Evolutionary conservation across 2,113 vertebrate species (phyloP).

Genomic region (Casuarius casuarius): DNA sequence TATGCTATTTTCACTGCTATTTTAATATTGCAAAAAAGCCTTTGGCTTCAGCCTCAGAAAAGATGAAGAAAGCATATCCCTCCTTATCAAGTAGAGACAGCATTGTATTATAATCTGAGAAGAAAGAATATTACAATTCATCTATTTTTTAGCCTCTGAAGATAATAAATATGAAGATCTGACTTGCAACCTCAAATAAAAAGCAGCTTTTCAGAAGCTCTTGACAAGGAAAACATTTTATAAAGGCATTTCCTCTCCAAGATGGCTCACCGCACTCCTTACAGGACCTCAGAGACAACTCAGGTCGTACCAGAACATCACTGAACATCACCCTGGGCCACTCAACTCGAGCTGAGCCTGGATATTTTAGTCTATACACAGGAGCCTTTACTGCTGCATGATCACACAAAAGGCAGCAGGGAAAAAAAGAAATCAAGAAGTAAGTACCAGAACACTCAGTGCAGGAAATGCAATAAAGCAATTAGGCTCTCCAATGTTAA

Average conservation of each 20-base stretch:
- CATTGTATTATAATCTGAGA: neutral
- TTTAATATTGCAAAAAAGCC: neutral
- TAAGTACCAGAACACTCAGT: neutral
- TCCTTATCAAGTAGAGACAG: neutral
- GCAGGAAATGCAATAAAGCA: neutral
- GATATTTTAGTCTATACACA: rapidly evolving
- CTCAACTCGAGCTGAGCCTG: neutral
- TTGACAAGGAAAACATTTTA: slow-evolving; percentile 38
- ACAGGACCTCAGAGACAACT: neutral
- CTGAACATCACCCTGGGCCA: neutral
- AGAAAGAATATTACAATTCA: neutral
- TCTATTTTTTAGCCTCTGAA: slow-evolving; percentile 15
- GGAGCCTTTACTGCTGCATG: rapidly evolving
- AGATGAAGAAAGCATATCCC: neutral
- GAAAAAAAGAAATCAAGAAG: neutral
- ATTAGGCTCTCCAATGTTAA: neutral
- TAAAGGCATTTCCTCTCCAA: slow-evolving; percentile 22
- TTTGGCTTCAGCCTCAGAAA: neutral
- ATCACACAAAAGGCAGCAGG: rapidly evolving
- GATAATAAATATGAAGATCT: slow-evolving; percentile 45
- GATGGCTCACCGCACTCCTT: neutral
- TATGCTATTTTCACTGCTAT: neutral
- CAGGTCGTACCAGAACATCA: neutral
- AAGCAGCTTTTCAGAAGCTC: slow-evolving; percentile 45
- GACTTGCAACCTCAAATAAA: slow-evolving; percentile 25